Base-by-base conservation (phyloP, 2,113 vertebrate species). In the Grallaria varia region DNA sequence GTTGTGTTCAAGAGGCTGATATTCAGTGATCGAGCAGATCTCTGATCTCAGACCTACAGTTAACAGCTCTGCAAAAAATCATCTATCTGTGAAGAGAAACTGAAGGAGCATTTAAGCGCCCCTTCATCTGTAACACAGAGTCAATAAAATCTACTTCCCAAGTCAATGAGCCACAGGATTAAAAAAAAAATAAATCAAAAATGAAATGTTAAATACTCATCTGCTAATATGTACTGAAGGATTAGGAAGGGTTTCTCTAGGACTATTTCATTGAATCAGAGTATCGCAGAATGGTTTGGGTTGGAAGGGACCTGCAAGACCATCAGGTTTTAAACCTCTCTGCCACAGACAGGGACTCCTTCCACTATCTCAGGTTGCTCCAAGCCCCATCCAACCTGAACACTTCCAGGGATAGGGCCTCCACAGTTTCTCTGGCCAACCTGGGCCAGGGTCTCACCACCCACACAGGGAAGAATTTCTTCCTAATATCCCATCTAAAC, bases 141-240 rank as follows among this genome's bases (percentile, higher is more conserved):
- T 27, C 45, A 66, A 37, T 10, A 45, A 60, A 30, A 81, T 80
- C n/a, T 66, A 7, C 20, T 49, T 64, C n/a, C 25, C 31, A 55
- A 67, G 25, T 22, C 64, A 37, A 3, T 49, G n/a, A 83, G 60
- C 20, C 45, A 27, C 5, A 35, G 4, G 6, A 40, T 39, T 47
- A 47, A 47, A 30, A 47, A 76, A 21, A 31, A 24, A 31, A n/a
- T n/a, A n/a, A 30, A 24, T 5, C 1, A 35, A 59, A 71, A 39
- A 5, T 19, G 33, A 25, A 52, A 25, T 1, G 2, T 2, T 19
- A 42, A 87, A 12, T 5, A 16, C 3, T 17, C 8, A 1, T 30
- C 10, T 27, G 22, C 14, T n/a, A 39, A 3, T 10, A 45, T 37
- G 12, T 35, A 8, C 2, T 68, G 35, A 44, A 72, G 7, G 25